phyloP scores from a whole-genome alignment of 2,888 invertebrate genomes.

The Drosophila tripunctata region DNA sequence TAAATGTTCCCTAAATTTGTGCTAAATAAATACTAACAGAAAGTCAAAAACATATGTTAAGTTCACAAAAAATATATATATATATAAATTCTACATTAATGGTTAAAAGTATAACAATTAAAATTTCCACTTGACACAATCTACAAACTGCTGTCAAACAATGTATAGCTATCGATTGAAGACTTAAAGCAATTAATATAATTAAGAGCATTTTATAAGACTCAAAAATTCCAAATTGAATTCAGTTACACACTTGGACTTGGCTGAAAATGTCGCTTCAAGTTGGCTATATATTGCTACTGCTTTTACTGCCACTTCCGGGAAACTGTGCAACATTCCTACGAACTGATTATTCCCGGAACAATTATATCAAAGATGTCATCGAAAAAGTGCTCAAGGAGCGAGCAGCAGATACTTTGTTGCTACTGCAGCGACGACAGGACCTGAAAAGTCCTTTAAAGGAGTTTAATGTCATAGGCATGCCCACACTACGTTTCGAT shows the following conservation, averaged over 20 bases:
- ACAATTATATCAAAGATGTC: conserved; percentile 7
- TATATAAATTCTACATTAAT: background rate
- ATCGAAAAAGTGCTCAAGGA: conserved; percentile 5
- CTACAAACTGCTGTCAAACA: background rate
- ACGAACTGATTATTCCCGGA: background rate
- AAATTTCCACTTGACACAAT: background rate
- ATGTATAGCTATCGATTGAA: background rate
- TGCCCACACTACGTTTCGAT: conserved; percentile 16
- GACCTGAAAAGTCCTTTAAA: background rate
- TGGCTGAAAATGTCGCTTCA: conserved; percentile 5
- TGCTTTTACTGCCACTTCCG: background rate
- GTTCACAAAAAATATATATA: background rate
- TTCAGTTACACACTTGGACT: conserved; percentile 5
- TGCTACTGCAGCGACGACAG: conserved; percentile 5
- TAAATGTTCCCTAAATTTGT: background rate
- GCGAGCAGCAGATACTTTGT: background rate
- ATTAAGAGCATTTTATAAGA: background rate
- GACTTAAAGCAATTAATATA: background rate
- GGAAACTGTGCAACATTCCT: background rate
- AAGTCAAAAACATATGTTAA: background rate
- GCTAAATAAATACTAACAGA: background rate
- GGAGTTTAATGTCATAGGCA: background rate
- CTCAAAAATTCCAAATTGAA: background rate
- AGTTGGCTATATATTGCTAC: background rate
- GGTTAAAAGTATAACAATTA: background rate